These are phyloP conservation scores for Rhinichthys osculus DNA, from an alignment of 2,797 vertebrate genomes.

Conservation along the genomic window DNA sequence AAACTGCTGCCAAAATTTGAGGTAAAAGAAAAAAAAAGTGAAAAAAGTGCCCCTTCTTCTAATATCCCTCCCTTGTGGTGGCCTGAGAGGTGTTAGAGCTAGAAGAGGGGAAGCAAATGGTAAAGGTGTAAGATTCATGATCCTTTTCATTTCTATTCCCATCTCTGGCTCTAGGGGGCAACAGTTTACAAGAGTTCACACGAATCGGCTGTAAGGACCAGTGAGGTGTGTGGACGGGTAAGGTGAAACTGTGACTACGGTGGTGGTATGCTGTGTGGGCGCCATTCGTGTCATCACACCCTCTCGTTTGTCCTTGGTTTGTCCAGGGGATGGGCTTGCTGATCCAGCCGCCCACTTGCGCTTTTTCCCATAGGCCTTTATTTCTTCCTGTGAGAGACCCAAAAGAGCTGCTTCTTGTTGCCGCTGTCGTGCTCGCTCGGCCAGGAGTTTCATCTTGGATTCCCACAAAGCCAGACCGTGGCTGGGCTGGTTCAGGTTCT, in stretches of 20 bases:
- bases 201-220: slow-evolving; percentile 95
- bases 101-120: slow-evolving; percentile 67
- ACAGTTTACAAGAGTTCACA: slow-evolving; percentile 77
- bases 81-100: slow-evolving; percentile 66
- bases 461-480: slow-evolving; percentile 97
- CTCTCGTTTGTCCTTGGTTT: slow-evolving; percentile 88
- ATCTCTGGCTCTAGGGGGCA: slow-evolving; percentile 42
- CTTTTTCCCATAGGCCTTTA: slow-evolving; percentile 93
- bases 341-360: slow-evolving; percentile 87
- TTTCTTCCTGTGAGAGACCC: slow-evolving; percentile 89
- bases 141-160: slow-evolving; percentile 68
- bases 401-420: slow-evolving; percentile 93
- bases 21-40: slow-evolving; percentile 84
- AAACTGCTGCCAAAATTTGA: slow-evolving; percentile 92
- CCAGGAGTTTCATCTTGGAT: slow-evolving; percentile 97
- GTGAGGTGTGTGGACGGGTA: slow-evolving; percentile 98
- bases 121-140: slow-evolving; percentile 67
- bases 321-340: slow-evolving; percentile 75
- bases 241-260: slow-evolving; percentile 91
- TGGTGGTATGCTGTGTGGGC: slow-evolving; percentile 89
- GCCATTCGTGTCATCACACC: slow-evolving; percentile 83
- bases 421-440: slow-evolving; percentile 87
- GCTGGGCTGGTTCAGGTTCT: slow-evolving; percentile 97
- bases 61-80: slow-evolving; percentile 67
- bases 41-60: slow-evolving; percentile 59